Percentiles rank a stretch among this genome's conserved stretches.
phyloP scores from a whole-genome alignment of 2,888 invertebrate genomes.

The Eretmocerus hayati region DNA sequence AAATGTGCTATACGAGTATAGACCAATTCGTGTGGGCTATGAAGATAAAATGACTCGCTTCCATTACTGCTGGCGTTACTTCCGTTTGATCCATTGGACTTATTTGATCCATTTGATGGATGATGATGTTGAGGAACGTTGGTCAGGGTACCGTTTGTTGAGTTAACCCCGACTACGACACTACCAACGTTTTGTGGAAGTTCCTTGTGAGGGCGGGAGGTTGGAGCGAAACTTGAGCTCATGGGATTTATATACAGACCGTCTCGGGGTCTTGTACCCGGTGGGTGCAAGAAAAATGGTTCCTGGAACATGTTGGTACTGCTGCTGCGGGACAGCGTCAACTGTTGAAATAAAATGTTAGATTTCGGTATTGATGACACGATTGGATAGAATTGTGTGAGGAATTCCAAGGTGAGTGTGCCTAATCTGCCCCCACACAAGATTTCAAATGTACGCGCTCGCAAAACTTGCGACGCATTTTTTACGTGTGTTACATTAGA shows the following conservation, averaged over 20 bases:
- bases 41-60: conserved; percentile 73
- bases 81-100: no score
- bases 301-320: conserved; percentile 45
- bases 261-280: conserved; percentile 56
- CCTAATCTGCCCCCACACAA: background rate
- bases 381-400: background rate
- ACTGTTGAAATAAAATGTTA: no score
- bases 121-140: no score
- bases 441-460: background rate
- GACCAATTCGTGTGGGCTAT: conserved; percentile 71
- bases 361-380: background rate
- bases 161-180: no score
- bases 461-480: background rate
- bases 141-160: background rate
- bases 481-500: background rate
- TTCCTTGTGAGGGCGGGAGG: conserved; percentile 32
- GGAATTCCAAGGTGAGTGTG: background rate
- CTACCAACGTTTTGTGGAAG: no score
- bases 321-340: no score
- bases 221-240: conserved; percentile 42
- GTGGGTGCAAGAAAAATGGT: conserved; percentile 44
- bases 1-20: conserved; percentile 80
- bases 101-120: no score
- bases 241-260: conserved; percentile 82
- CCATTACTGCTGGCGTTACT: background rate